Percentiles rank a stretch among this genome's conserved stretches.
phyloP scores from a whole-genome alignment of 2,113 vertebrate genomes.

The Caretta caretta region DNA sequence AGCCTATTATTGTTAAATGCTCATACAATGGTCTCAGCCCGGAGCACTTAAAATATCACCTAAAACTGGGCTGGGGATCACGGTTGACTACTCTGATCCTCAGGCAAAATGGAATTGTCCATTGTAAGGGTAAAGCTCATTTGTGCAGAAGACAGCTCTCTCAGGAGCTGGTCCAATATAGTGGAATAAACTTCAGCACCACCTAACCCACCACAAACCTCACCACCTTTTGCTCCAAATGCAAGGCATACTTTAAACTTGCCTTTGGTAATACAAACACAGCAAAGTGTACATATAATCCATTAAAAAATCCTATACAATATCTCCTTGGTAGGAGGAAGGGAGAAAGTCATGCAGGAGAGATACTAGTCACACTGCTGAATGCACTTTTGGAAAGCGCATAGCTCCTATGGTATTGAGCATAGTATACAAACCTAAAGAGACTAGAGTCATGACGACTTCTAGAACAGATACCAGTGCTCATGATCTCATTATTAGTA shows the following conservation, averaged over 20 bases:
- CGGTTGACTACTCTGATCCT: background rate
- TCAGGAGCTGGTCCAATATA: background rate
- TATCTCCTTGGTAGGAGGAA: too few relatives aligned
- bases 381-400: background rate
- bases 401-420: background rate
- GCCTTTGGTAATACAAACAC: background rate
- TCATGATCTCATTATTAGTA: too few relatives aligned
- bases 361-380: background rate
- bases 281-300: too few relatives aligned
- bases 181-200: background rate
- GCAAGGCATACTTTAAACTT: too few relatives aligned
- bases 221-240: background rate
- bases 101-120: background rate
- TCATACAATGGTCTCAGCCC: background rate
- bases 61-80: background rate
- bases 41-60: background rate
- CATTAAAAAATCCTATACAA: too few relatives aligned
- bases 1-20: background rate
- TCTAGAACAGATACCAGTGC: too few relatives aligned
- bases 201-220: background rate
- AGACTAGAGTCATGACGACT: background rate
- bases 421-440: background rate
- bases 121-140: too few relatives aligned
- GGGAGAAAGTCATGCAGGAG: background rate
- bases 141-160: background rate